Conservation (phyloP, 2,888 invertebrate genomes). For the Onchidella celtica region DNA sequence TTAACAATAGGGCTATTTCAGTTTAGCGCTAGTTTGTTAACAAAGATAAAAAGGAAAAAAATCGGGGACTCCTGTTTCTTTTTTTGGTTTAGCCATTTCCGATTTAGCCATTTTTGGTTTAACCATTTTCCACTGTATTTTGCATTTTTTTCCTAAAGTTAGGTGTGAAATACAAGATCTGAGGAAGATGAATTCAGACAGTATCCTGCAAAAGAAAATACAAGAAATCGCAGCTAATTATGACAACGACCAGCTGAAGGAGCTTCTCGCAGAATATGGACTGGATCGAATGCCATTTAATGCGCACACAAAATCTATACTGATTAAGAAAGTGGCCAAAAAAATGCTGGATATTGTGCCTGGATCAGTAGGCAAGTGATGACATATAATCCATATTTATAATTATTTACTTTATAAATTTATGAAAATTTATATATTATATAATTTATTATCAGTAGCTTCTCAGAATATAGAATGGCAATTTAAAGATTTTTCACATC, state of each 20-base stretch:
- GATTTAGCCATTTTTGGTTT: too few species aligned
- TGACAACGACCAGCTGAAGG: conserved; percentile 14
- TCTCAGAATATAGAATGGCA: too few species aligned
- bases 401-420: not conserved
- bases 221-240: conserved; percentile 16
- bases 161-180: not conserved
- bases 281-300: conserved; percentile 25
- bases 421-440: too few species aligned
- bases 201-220: conserved; percentile 16
- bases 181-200: not conserved
- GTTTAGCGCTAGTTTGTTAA: too few species aligned
- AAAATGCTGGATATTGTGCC: not conserved
- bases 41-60: too few species aligned
- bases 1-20: too few species aligned
- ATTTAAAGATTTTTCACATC: too few species aligned
- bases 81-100: too few species aligned
- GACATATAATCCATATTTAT: not conserved
- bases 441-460: too few species aligned
- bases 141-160: not conserved
- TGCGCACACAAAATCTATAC: not conserved
- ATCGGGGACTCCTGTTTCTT: too few species aligned
- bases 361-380: not conserved
- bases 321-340: conserved; percentile 37
- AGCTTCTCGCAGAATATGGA: conserved; percentile 18
- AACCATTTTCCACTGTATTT: too few species aligned